Base-by-base conservation (phyloP, 2,797 vertebrate genomes). In the Kryptopterus vitreolus region DNA sequence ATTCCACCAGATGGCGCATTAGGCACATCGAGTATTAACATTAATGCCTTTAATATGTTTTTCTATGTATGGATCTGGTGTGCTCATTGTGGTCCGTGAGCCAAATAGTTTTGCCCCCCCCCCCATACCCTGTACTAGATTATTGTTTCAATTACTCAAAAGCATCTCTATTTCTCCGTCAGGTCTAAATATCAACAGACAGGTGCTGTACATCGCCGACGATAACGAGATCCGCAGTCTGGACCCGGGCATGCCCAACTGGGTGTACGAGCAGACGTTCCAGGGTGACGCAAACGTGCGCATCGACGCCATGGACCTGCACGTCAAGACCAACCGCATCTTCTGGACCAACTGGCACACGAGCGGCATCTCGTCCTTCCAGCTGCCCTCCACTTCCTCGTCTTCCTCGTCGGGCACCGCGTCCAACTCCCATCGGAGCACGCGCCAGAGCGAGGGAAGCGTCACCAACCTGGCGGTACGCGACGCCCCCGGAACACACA, bases 281-380 rank as follows among this genome's bases (percentile, higher is more conserved):
- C 95, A 97, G 89, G 98, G 97, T 0, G 95, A 99, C 0, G 95
- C 95, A 82, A 96, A 93, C 0, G 96, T 99, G 80, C 96, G 98
- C 43, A 98, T 99, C 0, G 96, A 98, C 0, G 96, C 98, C 48
- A 97, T 99, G 96, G 98, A 99, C 85, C 91, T 98, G 74, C 95
- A 98, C 0, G 85, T 98, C 81, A 99, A 98, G 90, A 96, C 94
- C 72, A 97, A 96, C 89, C 96, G 94, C 57, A 96, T 99, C 91
- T 99, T 96, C 87, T 99, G 98, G 98, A 99, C 96, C 87, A 99
- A 99, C 90, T 99, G 98, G 98, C 98, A 99, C 93, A 98, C 95
- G 0, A 95, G 95, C 53, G 93, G 92, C 61, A 99, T 99, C 90
- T 99, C 96, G 0, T 96, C 93, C 83, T 95, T 95, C 2, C 96